Percentiles rank a stretch among this genome's conserved stretches.
Evolutionary conservation across 2,113 vertebrate genomes (phyloP).

Genomic region (Eidolon helvum): DNA sequence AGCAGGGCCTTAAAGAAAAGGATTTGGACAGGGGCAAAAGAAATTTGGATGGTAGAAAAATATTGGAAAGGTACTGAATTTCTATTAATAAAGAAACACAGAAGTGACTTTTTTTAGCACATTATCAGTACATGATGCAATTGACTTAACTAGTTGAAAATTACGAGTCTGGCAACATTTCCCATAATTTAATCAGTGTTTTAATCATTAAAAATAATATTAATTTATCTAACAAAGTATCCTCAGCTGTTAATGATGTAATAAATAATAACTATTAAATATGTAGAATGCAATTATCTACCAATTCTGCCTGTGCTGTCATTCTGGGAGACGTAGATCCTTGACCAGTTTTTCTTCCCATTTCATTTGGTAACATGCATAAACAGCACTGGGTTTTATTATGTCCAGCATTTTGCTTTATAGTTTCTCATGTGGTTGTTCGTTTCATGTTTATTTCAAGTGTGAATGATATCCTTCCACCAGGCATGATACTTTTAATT

Average conservation of each 20-base stretch:
- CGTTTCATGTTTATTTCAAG: not conserved
- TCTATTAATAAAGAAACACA: not conserved
- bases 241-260: not conserved
- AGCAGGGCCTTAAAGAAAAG: not conserved
- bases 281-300: not conserved
- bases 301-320: not conserved
- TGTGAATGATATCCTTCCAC: not conserved
- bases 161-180: not conserved
- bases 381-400: not conserved
- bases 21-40: not conserved
- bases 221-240: not conserved
- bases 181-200: not conserved
- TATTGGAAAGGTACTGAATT: not conserved
- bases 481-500: not conserved
- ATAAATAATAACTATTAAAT: not conserved
- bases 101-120: not conserved
- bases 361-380: not conserved
- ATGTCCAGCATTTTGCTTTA: not conserved
- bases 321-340: not conserved
- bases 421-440: not conserved
- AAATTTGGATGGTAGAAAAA: not conserved
- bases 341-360: not conserved
- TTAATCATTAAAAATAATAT: not conserved
- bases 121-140: not conserved
- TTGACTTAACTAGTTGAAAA: not conserved